phyloP scores from a whole-genome alignment of 2,888 invertebrate species.

The Odontothrips loti region DNA sequence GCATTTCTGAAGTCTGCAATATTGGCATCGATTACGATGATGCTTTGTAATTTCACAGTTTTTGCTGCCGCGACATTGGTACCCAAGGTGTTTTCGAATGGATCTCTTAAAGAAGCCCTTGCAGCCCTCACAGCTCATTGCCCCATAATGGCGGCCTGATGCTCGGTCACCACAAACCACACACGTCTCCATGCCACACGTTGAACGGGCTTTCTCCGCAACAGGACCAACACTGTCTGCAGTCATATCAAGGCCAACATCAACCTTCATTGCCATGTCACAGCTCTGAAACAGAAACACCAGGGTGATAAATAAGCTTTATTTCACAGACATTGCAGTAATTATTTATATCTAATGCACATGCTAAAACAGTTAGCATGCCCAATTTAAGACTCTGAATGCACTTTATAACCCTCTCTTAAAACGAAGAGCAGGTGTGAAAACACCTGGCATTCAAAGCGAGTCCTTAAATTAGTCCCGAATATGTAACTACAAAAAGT shows the following conservation, averaged over 20 bases:
- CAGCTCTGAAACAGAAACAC: neutral
- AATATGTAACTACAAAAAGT: neutral
- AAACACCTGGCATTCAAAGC: neutral
- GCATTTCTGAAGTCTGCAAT: slow-evolving; percentile 96
- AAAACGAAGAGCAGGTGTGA: neutral
- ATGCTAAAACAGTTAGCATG: too few species aligned
- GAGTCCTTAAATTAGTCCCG: too few species aligned
- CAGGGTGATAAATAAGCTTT: neutral
- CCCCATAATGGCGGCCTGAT: slow-evolving; percentile 83
- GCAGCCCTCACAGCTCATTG: slow-evolving; percentile 90
- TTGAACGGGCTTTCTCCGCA: neutral
- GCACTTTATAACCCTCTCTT: neutral
- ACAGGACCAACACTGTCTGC: slow-evolving; percentile 3
- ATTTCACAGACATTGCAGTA: neutral
- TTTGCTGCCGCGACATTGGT: slow-evolving; percentile 92
- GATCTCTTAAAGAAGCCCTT: slow-evolving; percentile 98
- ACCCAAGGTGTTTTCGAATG: slow-evolving; percentile 93
- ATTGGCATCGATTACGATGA: slow-evolving; percentile 96
- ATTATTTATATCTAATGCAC: too few species aligned
- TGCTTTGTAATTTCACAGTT: slow-evolving; percentile 98
- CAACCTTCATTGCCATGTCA: slow-evolving; percentile 20
- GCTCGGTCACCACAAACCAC: slow-evolving; percentile 95
- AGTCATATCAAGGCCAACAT: slow-evolving; percentile 17
- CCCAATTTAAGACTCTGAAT: too few species aligned
- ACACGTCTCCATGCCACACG: slow-evolving; percentile 65